Evolutionary conservation across 2,113 vertebrate species (phyloP), one percentile per base, ranked within the genome.

Genomic region (Gymnogyps californianus): DNA sequence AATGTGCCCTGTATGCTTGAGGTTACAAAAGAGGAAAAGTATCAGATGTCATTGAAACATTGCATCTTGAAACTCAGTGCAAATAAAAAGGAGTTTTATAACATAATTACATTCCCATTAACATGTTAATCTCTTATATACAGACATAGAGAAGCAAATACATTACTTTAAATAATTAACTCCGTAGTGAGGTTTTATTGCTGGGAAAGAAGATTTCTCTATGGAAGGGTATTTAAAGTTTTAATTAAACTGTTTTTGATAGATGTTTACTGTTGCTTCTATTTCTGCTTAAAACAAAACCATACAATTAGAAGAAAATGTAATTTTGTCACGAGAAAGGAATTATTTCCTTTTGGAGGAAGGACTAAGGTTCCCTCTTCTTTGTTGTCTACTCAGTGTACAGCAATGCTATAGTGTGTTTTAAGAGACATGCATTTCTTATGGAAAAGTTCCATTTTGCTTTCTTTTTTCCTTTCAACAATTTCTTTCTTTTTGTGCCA

Each of bases 141-240:
- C 84, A 94, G 91, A 88, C 93, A 52, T 10, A 92, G 83, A 86
- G 89, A 90, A 88, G 65, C 92, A 96, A 92, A 96, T 93, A 80
- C 61, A 93, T 97, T 96, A 97, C 85, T 96, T 97, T 97, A 97
- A 98, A 96, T 97, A 97, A 98, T 98, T 97, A 98, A 97, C 89
- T 98, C 78, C 88, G 90, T 84, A 85, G 75, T 71, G 71, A 97
- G 84, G 72, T 94, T 96, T 92, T 82, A 94, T 93, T 90, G 55
- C 72, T 64, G n/a, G 72, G 36, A 88, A 97, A 93, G 90, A 87
- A 85, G 83, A 92, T 94, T 87, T 94, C 96, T 96, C 91, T 89
- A 6, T 61, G 76, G 87, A 90, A 71, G 62, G 28, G 54, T 94
- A 96, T 96, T 97, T 97, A 97, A 97, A 34, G 25, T 98, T 98